These are phyloP conservation scores for Drosophila nannoptera DNA, from an alignment of 1,140 invertebrate genomes.

Conservation along the genomic window DNA sequence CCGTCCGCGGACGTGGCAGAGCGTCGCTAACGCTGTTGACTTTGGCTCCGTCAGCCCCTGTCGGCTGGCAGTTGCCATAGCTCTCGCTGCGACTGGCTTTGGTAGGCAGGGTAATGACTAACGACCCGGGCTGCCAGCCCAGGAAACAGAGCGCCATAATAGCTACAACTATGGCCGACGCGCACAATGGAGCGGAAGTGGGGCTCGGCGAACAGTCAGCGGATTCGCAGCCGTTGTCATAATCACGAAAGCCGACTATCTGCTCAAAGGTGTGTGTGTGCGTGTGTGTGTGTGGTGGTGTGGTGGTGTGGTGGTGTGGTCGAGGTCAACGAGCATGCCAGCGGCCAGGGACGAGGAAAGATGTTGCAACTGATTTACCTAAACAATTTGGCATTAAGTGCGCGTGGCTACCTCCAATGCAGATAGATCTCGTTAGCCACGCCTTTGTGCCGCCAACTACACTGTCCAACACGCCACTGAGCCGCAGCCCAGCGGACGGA, in stretches of 20 bases:
- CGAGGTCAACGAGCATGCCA: background rate
- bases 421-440: conserved; percentile 25
- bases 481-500: too few relatives aligned
- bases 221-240: conserved; percentile 30
- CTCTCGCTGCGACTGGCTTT: conserved; percentile 1
- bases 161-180: conserved; percentile 23
- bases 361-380: conserved; percentile 15
- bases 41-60: too few relatives aligned
- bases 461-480: background rate
- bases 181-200: conserved; percentile 39
- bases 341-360: conserved; percentile 2
- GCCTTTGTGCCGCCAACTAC: background rate
- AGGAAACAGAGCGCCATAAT: conserved; percentile 46
- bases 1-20: background rate
- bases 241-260: conserved; percentile 29
- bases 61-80: background rate
- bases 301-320: too few relatives aligned
- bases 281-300: too few relatives aligned
- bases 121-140: conserved; percentile 11
- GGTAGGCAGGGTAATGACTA: conserved; percentile 22
- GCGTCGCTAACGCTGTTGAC: conserved; percentile 26
- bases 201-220: conserved; percentile 26
- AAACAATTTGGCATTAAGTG: conserved; percentile 31
- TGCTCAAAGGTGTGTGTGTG: background rate
- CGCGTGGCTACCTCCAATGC: conserved; percentile 1